A percentile compares a stretch with the other conserved stretches of the same genome.
These are phyloP conservation scores for Dipus sagitta DNA, from an alignment of 2,797 vertebrate genomes.

Conservation along the genomic window DNA sequence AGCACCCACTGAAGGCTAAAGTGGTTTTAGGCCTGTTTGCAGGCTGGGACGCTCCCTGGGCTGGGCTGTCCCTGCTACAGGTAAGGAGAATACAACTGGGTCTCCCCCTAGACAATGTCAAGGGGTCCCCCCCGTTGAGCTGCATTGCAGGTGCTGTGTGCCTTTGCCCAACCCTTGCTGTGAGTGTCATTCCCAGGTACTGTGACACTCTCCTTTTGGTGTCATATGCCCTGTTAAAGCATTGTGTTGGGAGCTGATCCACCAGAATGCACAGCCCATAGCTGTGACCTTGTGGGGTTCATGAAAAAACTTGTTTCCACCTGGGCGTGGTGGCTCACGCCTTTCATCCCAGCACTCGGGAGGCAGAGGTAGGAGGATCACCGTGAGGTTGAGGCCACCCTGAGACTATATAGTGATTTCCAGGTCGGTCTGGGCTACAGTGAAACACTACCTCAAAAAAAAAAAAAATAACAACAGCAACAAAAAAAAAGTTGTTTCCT, in stretches of 20 bases:
- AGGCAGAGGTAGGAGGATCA: too few relatives aligned
- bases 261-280: not conserved
- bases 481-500: not conserved
- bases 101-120: not conserved
- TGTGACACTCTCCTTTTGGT: fast-evolving
- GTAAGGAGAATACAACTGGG: not conserved
- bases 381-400: too few relatives aligned
- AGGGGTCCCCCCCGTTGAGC: not conserved
- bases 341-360: too few relatives aligned
- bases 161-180: not conserved
- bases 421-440: too few relatives aligned
- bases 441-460: too few relatives aligned
- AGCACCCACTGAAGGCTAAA: not conserved
- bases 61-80: slow-evolving; percentile 59
- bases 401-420: too few relatives aligned
- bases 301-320: not conserved
- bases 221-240: fast-evolving
- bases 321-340: too few relatives aligned
- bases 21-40: not conserved
- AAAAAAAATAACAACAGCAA: too few relatives aligned
- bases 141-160: fast-evolving
- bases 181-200: fast-evolving
- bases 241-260: fast-evolving
- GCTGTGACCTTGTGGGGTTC: not conserved
- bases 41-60: slow-evolving; percentile 42